Evolutionary conservation across 2,113 vertebrate genomes (phyloP).

Genomic region (Eulemur macaco): DNA sequence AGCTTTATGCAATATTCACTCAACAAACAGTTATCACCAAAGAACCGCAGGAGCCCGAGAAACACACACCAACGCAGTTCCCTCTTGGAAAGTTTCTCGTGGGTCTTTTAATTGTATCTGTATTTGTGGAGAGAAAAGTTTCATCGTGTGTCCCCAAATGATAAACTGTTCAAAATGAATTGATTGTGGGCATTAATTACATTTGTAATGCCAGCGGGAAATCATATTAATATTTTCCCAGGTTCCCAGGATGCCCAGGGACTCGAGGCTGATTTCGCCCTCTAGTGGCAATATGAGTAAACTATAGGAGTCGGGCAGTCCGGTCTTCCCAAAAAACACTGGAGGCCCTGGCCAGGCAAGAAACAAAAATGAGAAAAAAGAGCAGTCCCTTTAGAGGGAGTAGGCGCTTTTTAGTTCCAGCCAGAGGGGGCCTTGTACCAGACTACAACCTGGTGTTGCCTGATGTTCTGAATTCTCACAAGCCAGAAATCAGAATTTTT

Average conservation of each 20-base stretch:
- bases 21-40: constrained; percentile 14
- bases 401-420: neutral
- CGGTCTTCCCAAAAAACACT: neutral
- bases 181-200: constrained; percentile 2
- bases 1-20: constrained; percentile 23
- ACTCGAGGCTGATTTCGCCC: neutral
- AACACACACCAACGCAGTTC: neutral
- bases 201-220: constrained; percentile 4
- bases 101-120: constrained; percentile 14
- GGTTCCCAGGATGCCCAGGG: neutral
- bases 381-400: neutral
- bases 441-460: neutral
- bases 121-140: neutral
- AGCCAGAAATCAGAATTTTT: constrained; percentile 19
- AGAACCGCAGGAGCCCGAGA: neutral
- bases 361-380: constrained; percentile 1
- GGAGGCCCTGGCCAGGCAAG: neutral
- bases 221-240: neutral
- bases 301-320: neutral
- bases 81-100: neutral
- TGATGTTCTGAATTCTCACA: constrained; percentile 16
- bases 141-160: neutral
- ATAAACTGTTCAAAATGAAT: constrained; percentile 37
- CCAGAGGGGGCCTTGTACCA: neutral
- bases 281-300: constrained; percentile 17